phyloP scores from a whole-genome alignment of 2,888 invertebrate genomes.

The Branchipolynoe longqiensis region DNA sequence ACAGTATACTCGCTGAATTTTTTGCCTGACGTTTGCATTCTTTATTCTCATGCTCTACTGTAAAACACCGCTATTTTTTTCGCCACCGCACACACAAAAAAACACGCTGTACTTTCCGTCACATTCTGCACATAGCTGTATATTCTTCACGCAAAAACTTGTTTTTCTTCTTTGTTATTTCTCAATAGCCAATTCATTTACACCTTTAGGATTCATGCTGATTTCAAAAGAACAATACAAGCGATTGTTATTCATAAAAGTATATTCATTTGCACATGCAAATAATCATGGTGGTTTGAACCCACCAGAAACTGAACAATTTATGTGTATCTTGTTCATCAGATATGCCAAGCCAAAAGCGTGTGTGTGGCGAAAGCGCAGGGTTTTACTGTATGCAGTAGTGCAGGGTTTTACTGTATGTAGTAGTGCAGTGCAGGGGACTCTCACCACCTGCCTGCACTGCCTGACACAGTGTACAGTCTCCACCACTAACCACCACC shows the following conservation, averaged over 20 bases:
- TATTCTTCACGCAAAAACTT: background rate
- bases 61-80: constrained; percentile 38
- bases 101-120: constrained; percentile 7
- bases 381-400: constrained; percentile 23
- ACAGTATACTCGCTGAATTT: constrained; percentile 44
- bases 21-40: constrained; percentile 37
- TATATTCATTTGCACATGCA: too few species aligned
- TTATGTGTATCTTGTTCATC: too few species aligned
- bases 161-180: too few species aligned
- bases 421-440: background rate
- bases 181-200: too few species aligned
- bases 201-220: too few species aligned
- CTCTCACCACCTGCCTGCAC: constrained; percentile 9
- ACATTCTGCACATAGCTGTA: background rate
- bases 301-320: background rate
- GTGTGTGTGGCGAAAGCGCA: background rate
- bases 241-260: too few species aligned
- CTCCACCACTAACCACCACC: constrained; percentile 17
- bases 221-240: too few species aligned
- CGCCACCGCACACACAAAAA: constrained; percentile 13
- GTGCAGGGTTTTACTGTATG: constrained; percentile 30
- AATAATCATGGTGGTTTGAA: too few species aligned
- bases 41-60: constrained; percentile 31
- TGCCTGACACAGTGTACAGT: constrained; percentile 15
- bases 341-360: too few species aligned